Evolutionary conservation across 2,797 vertebrate species (phyloP), one percentile per base, ranked within the genome.

Genomic region (Artibeus jamaicensis): DNA sequence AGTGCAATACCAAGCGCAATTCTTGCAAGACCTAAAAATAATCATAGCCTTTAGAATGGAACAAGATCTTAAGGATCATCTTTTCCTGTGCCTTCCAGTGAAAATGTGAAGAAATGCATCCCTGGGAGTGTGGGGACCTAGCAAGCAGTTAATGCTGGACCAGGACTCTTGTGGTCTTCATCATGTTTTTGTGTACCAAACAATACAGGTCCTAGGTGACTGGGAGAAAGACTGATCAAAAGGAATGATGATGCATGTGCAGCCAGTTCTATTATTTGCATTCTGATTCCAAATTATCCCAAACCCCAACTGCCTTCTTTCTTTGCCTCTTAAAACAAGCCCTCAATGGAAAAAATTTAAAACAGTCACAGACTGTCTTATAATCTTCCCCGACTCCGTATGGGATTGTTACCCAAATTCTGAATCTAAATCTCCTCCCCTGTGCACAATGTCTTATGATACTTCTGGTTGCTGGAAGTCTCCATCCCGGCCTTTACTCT

Each of bases 1-100:
- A 78, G 48, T 34, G 42, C 53, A 86, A 34, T 65, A 82, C 21
- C 73, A 44, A 89, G 76, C 44, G 34, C 39, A 76, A 57, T 92
- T 91, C 42, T 89, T 76, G 67, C 34, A 87, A 92, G 44, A 89
- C 76, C 92, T 94, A 88, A 93, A 96, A 86, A 82, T 96, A 96
- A 91, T 34, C 50, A 92, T 42, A 89, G 70, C 12, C 50, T 95
- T 96, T 83, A 95, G 53, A 84, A 92, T 42, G 86, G 78, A 93
- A 91, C 82, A 85, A 83, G 24, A 70, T 91, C 57, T 74, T 81
- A 85, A 87, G 46, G 37, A 85, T 85, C 37, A 81, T 90, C 53
- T 39, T 89, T 79, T 67, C 19, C 24, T n/a, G 19, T 12, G 24
- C 24, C 86, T 95, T 59, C 26, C 65, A 57, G 5, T 39, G 74